Evolutionary conservation across 2,888 invertebrate genomes (phyloP), one percentile per base, ranked within the genome.

Genomic region (Alentia gelatinosa): DNA sequence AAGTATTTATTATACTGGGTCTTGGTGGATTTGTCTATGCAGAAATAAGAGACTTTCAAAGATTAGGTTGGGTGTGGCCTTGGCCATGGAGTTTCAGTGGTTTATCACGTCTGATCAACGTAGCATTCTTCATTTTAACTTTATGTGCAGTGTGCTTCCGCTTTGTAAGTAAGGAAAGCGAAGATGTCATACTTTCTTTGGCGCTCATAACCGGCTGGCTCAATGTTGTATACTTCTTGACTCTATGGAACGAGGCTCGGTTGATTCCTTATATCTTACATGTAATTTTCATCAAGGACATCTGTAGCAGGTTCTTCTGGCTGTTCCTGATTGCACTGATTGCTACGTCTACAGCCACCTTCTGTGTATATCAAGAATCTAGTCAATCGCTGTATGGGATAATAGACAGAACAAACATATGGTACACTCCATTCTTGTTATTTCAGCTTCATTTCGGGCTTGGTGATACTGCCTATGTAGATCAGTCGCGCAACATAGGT

Each of bases 71-170:
- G 63, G 30, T 63, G n/a, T 40, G 56, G 74, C 74, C 89, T 9
- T 39, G 68, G 33, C 74, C 42, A n/a, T 89, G 74, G 74, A 37
- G n/a, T 19, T 89, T 56, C 37, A 39, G 26, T 74, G 89, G 89
- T 7, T 19, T 89, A 0, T 40, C 63, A 1, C 37, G 89, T 23
- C 35, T 33, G 19, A n/a, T 89, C n/a, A 74, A 68, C 33, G 9
- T 89, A 26, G 0, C 26, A 4, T 89, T 89, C 30, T n/a, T 89
- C 12, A 75, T 89, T 3, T 33, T 68, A 9, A 40, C 42, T n/a
- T 1, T 89, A 19, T 47, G 33, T 15, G 37, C 39, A 1, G 4
- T 89, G 0, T 9, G 47, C 40, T 1, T 89, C 40, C 63, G 89
- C 15, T 75, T 56, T 15, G 15, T 39, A 12, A 23, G 1, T 3